These are phyloP conservation scores for Dicyrtomina minuta DNA, from an alignment of 2,888 invertebrate species.

Conservation along the genomic window DNA sequence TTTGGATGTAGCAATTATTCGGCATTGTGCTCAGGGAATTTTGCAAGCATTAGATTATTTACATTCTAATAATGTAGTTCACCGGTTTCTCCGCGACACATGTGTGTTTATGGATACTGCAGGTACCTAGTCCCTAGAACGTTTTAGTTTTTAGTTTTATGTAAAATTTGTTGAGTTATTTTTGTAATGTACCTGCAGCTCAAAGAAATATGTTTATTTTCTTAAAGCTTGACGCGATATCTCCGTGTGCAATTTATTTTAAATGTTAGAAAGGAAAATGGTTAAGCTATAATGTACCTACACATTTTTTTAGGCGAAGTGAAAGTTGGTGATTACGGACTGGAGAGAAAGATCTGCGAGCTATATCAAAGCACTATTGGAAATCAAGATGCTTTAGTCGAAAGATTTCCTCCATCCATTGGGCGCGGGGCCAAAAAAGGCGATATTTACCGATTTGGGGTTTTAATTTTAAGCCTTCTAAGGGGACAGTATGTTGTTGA, in stretches of 20 bases:
- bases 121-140: slow-evolving; percentile 33
- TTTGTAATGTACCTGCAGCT: no score
- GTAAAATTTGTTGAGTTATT: slow-evolving; percentile 11
- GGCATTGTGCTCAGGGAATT: slow-evolving; percentile 70
- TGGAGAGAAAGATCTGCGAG: slow-evolving; percentile 69
- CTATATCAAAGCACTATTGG: slow-evolving; percentile 55
- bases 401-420: slow-evolving; percentile 58
- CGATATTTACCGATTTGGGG: slow-evolving; percentile 73
- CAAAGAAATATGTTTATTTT: no score
- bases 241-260: no score
- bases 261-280: no score
- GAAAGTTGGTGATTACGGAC: slow-evolving; percentile 68
- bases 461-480: slow-evolving; percentile 68
- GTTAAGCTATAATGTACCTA: slow-evolving; percentile 2
- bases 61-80: slow-evolving; percentile 78
- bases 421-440: slow-evolving; percentile 66
- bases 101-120: slow-evolving; percentile 70
- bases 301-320: slow-evolving; percentile 57
- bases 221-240: no score
- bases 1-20: slow-evolving; percentile 62
- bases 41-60: slow-evolving; percentile 74
- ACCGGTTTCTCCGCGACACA: slow-evolving; percentile 75
- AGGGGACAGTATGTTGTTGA: slow-evolving; percentile 61
- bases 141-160: slow-evolving; percentile 7
- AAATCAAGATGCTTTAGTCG: slow-evolving; percentile 28